A percentile compares a stretch with the other conserved stretches of the same genome.
These are phyloP conservation scores for Epizoanthus scotinus DNA, from an alignment of 92 coral and sea anemone genomes.

Conservation along the genomic window DNA sequence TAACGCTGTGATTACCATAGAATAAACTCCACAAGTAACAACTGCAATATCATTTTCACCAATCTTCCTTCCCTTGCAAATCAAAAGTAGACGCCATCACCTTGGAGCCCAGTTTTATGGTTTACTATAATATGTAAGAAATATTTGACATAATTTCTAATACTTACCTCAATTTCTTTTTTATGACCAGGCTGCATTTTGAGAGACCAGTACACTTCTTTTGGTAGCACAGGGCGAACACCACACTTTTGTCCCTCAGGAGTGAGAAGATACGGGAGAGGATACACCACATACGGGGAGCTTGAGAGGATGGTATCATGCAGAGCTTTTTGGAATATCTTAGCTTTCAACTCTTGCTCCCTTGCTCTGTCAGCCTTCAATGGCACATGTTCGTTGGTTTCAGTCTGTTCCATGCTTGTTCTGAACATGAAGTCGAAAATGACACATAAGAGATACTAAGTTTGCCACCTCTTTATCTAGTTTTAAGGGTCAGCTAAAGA, in stretches of 20 bases:
- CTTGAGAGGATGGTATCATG: constrained; percentile 69
- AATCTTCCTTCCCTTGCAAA: too few species aligned
- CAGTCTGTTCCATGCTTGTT: background rate
- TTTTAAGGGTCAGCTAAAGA: too few species aligned
- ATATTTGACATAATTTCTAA: too few species aligned
- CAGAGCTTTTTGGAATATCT: constrained; percentile 60
- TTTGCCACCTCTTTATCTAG: too few species aligned
- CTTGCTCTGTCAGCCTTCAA: background rate
- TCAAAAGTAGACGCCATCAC: too few species aligned
- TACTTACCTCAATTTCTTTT: constrained; percentile 1
- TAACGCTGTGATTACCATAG: too few species aligned
- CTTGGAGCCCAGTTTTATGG: too few species aligned
- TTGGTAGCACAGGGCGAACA: constrained; percentile 66
- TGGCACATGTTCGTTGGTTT: background rate
- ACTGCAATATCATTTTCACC: too few species aligned
- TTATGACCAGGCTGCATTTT: constrained; percentile 39
- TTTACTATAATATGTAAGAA: too few species aligned
- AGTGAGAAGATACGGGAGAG: constrained; percentile 83
- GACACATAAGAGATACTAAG: background rate
- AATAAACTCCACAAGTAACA: too few species aligned
- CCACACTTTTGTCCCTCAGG: constrained; percentile 76
- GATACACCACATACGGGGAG: constrained; percentile 82
- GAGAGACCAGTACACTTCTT: constrained; percentile 85
- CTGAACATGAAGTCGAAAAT: background rate
- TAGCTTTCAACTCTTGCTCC: constrained; percentile 31